Percentiles rank a stretch among this genome's conserved stretches.
Conservation (phyloP, 2,888 invertebrate genomes). For the Cryptocheilus praepositus region DNA sequence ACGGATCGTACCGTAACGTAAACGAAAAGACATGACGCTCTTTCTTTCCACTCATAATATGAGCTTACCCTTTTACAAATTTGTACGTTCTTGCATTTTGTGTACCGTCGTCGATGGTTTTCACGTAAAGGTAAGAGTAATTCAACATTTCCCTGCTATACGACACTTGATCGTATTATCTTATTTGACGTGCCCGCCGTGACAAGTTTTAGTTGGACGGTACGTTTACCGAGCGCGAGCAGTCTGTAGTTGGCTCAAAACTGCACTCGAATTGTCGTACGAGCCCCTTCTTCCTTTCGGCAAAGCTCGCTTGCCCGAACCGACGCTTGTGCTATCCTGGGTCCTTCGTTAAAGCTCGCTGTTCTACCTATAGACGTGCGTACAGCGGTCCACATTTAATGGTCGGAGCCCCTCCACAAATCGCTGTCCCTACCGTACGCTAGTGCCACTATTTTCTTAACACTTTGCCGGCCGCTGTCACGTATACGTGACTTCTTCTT, state of each 20-base stretch:
- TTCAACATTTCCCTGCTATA: conserved; percentile 52
- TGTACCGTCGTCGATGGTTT: conserved; percentile 53
- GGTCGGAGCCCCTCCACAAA: too few relatives aligned
- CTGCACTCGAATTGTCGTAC: conserved; percentile 50
- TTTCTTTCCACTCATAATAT: background rate
- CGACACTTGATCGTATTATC: too few relatives aligned
- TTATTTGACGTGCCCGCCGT: conserved; percentile 9
- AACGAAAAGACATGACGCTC: too few relatives aligned
- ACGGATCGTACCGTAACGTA: too few relatives aligned
- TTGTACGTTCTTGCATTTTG: conserved; percentile 57
- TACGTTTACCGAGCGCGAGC: conserved; percentile 20
- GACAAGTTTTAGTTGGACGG: conserved; percentile 38
- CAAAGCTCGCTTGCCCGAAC: conserved; percentile 16
- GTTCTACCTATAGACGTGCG: too few relatives aligned
- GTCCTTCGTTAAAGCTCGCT: conserved; percentile 19
- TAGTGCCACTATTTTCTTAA: too few relatives aligned
- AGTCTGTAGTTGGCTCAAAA: conserved; percentile 39
- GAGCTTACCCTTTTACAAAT: conserved; percentile 66
- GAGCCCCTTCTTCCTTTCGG: conserved; percentile 35
- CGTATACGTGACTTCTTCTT: too few relatives aligned
- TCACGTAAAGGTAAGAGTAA: conserved; percentile 65
- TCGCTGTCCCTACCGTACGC: too few relatives aligned
- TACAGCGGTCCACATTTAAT: too few relatives aligned
- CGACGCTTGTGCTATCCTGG: conserved; percentile 10
- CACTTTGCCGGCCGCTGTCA: too few relatives aligned